phyloP scores from a whole-genome alignment of 2,888 invertebrate species.

The Pasiphila rectangulata region DNA sequence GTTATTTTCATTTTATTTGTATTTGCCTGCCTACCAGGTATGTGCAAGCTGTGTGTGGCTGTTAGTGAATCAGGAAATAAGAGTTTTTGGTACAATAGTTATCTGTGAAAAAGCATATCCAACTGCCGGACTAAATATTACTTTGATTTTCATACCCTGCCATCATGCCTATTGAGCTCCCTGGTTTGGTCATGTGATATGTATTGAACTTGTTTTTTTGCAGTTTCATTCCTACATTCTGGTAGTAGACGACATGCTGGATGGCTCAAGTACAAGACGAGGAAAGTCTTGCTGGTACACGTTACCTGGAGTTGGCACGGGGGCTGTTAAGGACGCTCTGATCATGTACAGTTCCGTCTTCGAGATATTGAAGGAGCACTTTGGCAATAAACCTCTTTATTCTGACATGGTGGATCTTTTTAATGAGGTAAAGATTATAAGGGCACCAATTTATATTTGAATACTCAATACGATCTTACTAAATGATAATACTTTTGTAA shows the following conservation, averaged over 20 bases:
- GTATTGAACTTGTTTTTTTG: too few relatives aligned
- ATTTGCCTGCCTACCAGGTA: too few relatives aligned
- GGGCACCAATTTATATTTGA: not conserved
- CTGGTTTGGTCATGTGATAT: too few relatives aligned
- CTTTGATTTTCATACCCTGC: too few relatives aligned
- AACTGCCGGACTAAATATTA: too few relatives aligned
- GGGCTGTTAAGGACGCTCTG: conserved; percentile 92
- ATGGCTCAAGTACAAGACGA: conserved; percentile 88
- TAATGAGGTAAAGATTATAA: conserved; percentile 82
- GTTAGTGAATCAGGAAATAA: too few relatives aligned
- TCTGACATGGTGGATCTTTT: conserved; percentile 87
- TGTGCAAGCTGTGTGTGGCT: too few relatives aligned
- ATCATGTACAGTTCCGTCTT: conserved; percentile 89
- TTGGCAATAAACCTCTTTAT: conserved; percentile 86
- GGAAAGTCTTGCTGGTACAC: conserved; percentile 95
- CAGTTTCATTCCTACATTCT: conserved; percentile 94
- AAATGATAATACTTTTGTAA: too few relatives aligned
- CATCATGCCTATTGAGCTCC: too few relatives aligned
- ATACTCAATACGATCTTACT: conserved; percentile 1
- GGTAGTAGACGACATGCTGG: conserved; percentile 96
- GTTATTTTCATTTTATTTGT: too few relatives aligned
- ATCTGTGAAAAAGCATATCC: too few relatives aligned
- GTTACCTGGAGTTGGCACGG: conserved; percentile 84
- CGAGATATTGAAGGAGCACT: conserved; percentile 86
- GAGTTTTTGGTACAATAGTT: too few relatives aligned